Evolutionary conservation across 2,888 invertebrate species (phyloP), one percentile per base, ranked within the genome.

Genomic region (Odontocolon sp.): DNA sequence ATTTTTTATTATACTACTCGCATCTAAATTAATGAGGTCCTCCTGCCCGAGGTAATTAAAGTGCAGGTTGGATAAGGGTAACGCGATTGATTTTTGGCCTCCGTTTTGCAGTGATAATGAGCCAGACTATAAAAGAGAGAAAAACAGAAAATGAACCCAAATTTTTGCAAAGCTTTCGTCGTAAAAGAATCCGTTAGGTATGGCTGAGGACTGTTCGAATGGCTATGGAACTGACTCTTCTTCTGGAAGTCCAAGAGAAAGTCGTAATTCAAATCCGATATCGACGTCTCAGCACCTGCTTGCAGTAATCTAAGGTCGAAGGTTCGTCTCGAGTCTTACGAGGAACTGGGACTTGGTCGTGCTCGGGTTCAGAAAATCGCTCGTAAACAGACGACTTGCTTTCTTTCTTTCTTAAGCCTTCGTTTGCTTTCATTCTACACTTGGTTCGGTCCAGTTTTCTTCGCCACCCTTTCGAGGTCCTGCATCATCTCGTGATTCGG

Each of bases 211-310:
- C 21, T 40, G 38, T 26, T 57, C 33, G 59, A 67, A 70, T 28
- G n/a, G n/a, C n/a, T n/a, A n/a, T 57, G 50, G 38, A 38, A 38
- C 6, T 21, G 38, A 14, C 52, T 61, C 26, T 36, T n/a, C 16
- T 14, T 9, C 31, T n/a, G 50, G 23, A 16, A 59, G 67, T 47
- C 28, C 11, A 36, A 5, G 56, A 28, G 64, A 42, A 36, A 64
- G 40, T 66, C 52, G 61, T 76, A 76, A 76, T 76, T 76, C 50
- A 69, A 76, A 70, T 69, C 67, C 59, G 59, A 72, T 70, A 66
- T 54, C 59, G 69, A 59, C 28, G 14, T 75, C 42, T 66, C 33
- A 23, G 42, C 59, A 70, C 52, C 66, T 42, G 33, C 42, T 23
- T 26, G 23, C 31, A 16, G 42, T 71, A 63, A 71, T 16, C 45